Base-by-base conservation (phyloP, 1,140 invertebrate genomes). In the Aphidius ervi region DNA sequence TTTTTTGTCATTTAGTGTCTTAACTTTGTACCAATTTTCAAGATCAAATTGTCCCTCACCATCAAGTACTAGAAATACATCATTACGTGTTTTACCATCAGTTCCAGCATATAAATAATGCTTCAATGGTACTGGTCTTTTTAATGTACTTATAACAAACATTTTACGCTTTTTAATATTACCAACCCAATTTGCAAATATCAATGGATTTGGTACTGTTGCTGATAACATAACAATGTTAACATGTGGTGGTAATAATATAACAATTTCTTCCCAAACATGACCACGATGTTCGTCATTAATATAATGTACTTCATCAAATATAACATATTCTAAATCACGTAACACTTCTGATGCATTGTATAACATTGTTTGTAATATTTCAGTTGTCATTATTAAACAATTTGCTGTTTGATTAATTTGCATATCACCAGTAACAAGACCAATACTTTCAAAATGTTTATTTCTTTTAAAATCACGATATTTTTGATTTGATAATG, bases 311-410 rank as follows among this genome's bases (percentile, higher is more conserved):
- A 99, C 96, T 83, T 99, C 98, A 79, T 99, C 98, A 76, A 99
- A 99, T 68, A 99, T 96, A 4, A 99, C 97, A 85, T 95, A 99
- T 75, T 99, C 97, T 50, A 99, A 81, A 81, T 99, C 97, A 58
- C 94, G 83, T 4, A 98, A 90, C 56, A 96, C 88, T 72, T 98
- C 95, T 58, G 94, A 95, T 23, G 93, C 95, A 72, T 94, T 93
- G 73, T 98, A 99, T 3, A 99, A 76, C 96, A 99, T 98, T 1
- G 94, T 97, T 63, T 95, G 85, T 10, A 99, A 79, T 71, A 99
- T 99, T 84, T 99, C 98, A 2, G 98, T 99, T 0, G 98, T 99
- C 97, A 99, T 99, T 47, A 99, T 97, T 0, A 99, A 84, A 78
- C 97, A 99, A 4, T 91, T 87, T 2, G 96, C 96, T 10, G 89